Evolutionary conservation across 2,113 vertebrate species (phyloP).

Genomic region (Myocastor coypus): DNA sequence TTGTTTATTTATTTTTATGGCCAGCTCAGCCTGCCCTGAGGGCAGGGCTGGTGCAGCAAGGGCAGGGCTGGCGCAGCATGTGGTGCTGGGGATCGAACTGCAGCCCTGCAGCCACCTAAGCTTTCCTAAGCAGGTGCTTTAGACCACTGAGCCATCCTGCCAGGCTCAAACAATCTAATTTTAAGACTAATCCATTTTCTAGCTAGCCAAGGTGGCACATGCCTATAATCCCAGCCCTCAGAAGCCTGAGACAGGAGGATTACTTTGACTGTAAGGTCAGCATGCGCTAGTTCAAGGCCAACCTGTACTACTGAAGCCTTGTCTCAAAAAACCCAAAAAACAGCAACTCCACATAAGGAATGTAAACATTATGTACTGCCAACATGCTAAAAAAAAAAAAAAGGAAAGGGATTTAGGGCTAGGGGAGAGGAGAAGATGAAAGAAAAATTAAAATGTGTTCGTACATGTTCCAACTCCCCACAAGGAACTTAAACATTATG

Average conservation of each 20-base stretch:
- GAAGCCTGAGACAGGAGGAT: background rate
- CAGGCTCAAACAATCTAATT: slow-evolving; percentile 49
- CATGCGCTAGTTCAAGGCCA: background rate
- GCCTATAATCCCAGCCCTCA: background rate
- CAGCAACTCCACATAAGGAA: background rate
- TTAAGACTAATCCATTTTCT: slow-evolving; percentile 8
- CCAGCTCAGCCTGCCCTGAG: no score
- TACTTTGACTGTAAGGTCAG: background rate
- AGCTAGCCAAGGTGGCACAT: background rate
- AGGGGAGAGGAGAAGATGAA: background rate
- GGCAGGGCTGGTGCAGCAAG: no score
- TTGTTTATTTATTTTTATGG: no score
- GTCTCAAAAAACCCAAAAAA: background rate
- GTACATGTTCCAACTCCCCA: background rate
- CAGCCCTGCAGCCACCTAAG: no score
- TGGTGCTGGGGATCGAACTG: no score
- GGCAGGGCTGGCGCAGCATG: no score
- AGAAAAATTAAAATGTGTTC: background rate
- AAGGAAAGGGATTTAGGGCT: background rate
- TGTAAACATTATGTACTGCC: background rate
- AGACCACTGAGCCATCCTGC: no score
- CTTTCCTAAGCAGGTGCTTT: no score
- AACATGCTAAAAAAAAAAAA: background rate
- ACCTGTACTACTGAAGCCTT: background rate
- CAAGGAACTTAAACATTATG: background rate